Evolutionary conservation across 2,797 vertebrate species (phyloP), one percentile per base, ranked within the genome.

Genomic region (Rhinogobio ventralis): DNA sequence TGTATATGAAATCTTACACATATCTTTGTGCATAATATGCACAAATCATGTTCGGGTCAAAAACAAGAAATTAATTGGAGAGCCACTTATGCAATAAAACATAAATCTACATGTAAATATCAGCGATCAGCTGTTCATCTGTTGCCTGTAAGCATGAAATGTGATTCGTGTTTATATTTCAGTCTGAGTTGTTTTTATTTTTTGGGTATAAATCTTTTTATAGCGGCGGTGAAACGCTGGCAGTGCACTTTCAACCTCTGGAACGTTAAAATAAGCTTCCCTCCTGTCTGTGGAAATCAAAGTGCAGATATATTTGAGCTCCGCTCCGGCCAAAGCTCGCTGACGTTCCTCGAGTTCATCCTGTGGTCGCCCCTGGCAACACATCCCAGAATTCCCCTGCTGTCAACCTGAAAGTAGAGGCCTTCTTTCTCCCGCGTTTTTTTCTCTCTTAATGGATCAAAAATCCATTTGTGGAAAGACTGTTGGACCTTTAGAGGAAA

Each of bases 271-370:
- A 85, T 87, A 85, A 85, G 81, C 84, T 79, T 74, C 36, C 51
- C 60, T 33, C 85, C 82, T 82, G 87, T 88, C 87, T 72, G 86
- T 86, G 85, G 55, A 81, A 88, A 88, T 88, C 83, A 86, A 84
- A 86, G 85, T 79, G 81, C 71, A 83, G 62, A 89, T 89, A 88
- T 90, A 89, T 89, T 91, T 90, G 79, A 87, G 83, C 76, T 74
- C 66, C 28, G 75, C 80, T 82, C 81, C 82, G 85, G 88, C 85
- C 68, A 78, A 20, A 66, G 82, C 84, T 86, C 66, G 55, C 83
- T 79, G 67, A 85, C 82, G 84, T 88, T 86, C 86, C 87, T 72
- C 81, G 66, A 81, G 85, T 90, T 84, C 85, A 86, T 87, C 86
- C 81, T 86, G 79, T 77, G 82, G 84, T 88, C 82, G 79, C 82